phyloP scores from a whole-genome alignment of 2,888 invertebrate genomes.

The Agrochola lychnidis region DNA sequence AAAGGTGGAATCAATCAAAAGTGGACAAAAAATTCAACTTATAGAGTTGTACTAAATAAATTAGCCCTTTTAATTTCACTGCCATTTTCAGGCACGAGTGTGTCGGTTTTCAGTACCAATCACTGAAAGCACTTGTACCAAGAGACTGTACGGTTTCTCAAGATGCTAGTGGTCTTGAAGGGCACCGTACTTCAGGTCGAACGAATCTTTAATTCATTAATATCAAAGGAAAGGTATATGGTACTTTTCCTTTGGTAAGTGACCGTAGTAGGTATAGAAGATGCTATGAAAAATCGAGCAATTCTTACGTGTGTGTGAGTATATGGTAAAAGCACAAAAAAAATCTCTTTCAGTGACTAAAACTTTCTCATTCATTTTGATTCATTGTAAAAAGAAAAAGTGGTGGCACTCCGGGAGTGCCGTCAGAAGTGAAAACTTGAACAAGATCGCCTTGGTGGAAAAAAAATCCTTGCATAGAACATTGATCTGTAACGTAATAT shows the following conservation, averaged over 20 bases:
- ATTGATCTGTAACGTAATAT: too few relatives aligned
- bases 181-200: constrained; percentile 8
- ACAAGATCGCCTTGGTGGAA: too few relatives aligned
- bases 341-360: background rate
- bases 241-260: too few relatives aligned
- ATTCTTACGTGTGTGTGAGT: background rate
- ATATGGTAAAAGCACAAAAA: background rate
- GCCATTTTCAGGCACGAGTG: background rate
- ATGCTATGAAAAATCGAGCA: background rate
- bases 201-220: background rate
- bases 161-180: background rate
- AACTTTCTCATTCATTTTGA: background rate
- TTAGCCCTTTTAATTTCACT: background rate
- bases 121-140: background rate
- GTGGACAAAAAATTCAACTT: background rate
- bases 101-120: background rate
- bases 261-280: background rate
- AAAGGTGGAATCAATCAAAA: too few relatives aligned
- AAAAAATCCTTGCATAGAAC: too few relatives aligned
- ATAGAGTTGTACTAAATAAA: background rate
- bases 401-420: too few relatives aligned
- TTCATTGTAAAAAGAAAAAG: too few relatives aligned
- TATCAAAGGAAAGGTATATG: background rate
- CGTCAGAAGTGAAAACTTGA: too few relatives aligned
- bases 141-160: background rate